These are phyloP conservation scores for Nomada ferruginata DNA, from an alignment of 2,888 invertebrate genomes.

Conservation along the genomic window DNA sequence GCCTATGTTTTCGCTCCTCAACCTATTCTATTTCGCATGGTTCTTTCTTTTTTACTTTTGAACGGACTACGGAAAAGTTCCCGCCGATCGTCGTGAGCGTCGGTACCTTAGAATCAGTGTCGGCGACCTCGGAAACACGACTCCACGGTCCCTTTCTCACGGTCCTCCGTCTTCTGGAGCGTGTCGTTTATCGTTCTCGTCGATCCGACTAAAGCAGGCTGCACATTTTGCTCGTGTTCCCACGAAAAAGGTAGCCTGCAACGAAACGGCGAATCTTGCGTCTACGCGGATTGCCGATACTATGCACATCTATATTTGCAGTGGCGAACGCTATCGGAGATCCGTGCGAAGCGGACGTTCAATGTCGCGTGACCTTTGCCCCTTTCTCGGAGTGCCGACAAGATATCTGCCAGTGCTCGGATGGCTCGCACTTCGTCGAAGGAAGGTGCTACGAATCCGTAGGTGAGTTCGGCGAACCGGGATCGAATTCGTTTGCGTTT, in stretches of 20 bases:
- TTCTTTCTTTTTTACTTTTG: background rate
- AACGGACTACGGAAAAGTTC: conserved; percentile 9
- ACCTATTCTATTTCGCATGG: too few relatives aligned
- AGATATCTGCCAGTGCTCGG: conserved; percentile 79
- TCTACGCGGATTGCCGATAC: too few relatives aligned
- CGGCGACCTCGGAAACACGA: conserved; percentile 67
- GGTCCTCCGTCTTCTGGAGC: conserved; percentile 65
- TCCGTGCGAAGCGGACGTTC: conserved; percentile 79
- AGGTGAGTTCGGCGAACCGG: conserved; percentile 70
- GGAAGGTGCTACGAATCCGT: conserved; percentile 82
- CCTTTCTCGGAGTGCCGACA: conserved; percentile 80
- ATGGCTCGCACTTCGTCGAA: conserved; percentile 79
- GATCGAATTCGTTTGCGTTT: background rate
- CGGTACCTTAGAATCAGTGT: conserved; percentile 54
- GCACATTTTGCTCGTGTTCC: conserved; percentile 42
- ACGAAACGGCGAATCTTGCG: background rate
- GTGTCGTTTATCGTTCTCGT: conserved; percentile 67
- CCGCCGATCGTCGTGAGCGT: conserved; percentile 52
- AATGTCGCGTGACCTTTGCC: conserved; percentile 81
- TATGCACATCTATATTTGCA: conserved; percentile 47
- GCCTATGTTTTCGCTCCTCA: too few relatives aligned
- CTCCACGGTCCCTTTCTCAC: conserved; percentile 70
- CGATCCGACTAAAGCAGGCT: conserved; percentile 56
- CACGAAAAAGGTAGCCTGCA: background rate
- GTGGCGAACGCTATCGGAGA: conserved; percentile 79